phyloP scores from a whole-genome alignment of 2,113 vertebrate genomes.

The Chionomys nivalis region DNA sequence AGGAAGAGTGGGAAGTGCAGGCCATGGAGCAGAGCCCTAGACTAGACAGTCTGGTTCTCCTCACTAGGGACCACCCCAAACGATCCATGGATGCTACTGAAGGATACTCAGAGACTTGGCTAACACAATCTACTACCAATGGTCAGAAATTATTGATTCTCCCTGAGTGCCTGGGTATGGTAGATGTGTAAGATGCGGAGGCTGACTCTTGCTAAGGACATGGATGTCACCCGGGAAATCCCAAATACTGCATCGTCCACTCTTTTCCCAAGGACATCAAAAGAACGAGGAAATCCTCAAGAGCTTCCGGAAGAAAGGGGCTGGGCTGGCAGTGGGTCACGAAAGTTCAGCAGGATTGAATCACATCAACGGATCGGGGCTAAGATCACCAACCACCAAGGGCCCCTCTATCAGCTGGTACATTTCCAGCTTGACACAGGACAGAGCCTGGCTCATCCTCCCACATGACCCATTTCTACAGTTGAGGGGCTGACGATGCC shows the following conservation, averaged over 20 bases:
- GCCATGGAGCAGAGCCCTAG: background rate
- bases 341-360: background rate
- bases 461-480: background rate
- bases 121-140: background rate
- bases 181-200: background rate
- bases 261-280: background rate
- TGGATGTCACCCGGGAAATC: no score
- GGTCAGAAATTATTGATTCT: background rate
- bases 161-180: background rate
- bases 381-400: background rate
- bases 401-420: background rate
- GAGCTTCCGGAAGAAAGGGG: background rate
- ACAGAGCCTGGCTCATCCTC: background rate
- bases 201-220: background rate
- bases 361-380: background rate
- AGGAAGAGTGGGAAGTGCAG: fast-evolving
- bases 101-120: background rate
- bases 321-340: background rate
- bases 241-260: background rate
- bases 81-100: background rate
- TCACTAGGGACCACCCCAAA: background rate
- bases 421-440: background rate
- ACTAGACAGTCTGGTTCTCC: fast-evolving
- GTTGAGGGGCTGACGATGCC: fast-evolving
- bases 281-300: background rate